Percentiles rank a stretch among this genome's conserved stretches.
Evolutionary conservation across 2,797 vertebrate species (phyloP).

Genomic region (Sebastes glaucus): DNA sequence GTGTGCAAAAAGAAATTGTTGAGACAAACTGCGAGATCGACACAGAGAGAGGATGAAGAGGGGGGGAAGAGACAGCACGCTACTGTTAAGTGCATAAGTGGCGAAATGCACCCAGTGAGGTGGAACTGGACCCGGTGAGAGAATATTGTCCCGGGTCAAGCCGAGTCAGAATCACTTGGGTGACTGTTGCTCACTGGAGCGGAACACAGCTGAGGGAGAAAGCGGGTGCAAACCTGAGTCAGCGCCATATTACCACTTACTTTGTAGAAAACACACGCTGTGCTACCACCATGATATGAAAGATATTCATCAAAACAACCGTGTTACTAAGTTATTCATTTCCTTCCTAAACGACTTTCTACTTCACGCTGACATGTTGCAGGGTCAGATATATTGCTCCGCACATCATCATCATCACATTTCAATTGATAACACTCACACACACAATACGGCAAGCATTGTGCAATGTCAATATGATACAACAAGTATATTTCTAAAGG

Average conservation of each 20-base stretch:
- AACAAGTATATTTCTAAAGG: background rate
- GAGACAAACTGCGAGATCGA: constrained; percentile 56
- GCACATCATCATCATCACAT: background rate
- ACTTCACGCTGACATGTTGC: background rate
- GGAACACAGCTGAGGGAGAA: constrained; percentile 66
- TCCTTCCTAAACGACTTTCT: background rate
- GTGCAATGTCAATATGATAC: background rate
- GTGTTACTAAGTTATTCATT: background rate
- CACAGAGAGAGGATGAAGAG: constrained; percentile 26
- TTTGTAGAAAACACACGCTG: constrained; percentile 1
- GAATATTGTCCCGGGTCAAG: constrained; percentile 75
- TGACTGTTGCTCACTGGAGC: constrained; percentile 76
- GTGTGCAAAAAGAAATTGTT: constrained; percentile 59
- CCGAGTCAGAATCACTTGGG: constrained; percentile 74
- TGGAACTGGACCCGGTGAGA: constrained; percentile 82
- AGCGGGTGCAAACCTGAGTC: constrained; percentile 61
- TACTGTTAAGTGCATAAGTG: constrained; percentile 81
- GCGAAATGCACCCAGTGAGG: constrained; percentile 76
- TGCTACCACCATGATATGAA: background rate
- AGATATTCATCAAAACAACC: background rate
- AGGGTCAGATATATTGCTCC: background rate
- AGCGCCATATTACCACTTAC: constrained; percentile 46
- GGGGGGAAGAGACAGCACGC: constrained; percentile 64
- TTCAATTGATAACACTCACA: background rate
- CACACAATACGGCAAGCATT: background rate